Percentiles rank a stretch among this genome's conserved stretches.
Evolutionary conservation across 2,797 vertebrate species (phyloP).

Genomic region (Melanotaenia pygmaea): DNA sequence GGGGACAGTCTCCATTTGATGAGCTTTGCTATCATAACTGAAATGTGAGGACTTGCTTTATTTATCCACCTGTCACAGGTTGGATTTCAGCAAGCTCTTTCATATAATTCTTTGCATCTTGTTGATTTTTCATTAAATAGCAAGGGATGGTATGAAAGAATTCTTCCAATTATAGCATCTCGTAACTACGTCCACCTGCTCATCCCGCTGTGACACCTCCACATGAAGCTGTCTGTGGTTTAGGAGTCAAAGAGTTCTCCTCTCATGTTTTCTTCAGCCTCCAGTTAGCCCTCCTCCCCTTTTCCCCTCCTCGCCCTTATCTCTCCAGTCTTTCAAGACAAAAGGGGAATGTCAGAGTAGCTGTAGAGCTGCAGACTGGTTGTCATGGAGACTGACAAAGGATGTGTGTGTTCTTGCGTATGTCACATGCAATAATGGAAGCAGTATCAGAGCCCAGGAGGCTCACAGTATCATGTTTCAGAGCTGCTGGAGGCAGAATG

Average conservation of each 20-base stretch:
- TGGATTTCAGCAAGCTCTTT: conserved; percentile 49
- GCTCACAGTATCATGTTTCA: conserved; percentile 68
- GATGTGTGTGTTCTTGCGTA: conserved; percentile 46
- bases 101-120: conserved; percentile 50
- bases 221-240: conserved; percentile 45
- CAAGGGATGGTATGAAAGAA: conserved; percentile 17
- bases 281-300: conserved; percentile 59
- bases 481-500: conserved; percentile 63
- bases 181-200: conserved; percentile 5
- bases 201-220: conserved; percentile 28
- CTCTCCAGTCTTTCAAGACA: conserved; percentile 81
- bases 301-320: conserved; percentile 66
- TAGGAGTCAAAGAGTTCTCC: conserved; percentile 54
- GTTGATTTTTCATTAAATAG: conserved; percentile 13
- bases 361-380: conserved; percentile 80
- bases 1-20: conserved; percentile 44
- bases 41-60: conserved; percentile 49
- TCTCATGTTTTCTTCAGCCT: conserved; percentile 75
- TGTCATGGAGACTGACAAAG: conserved; percentile 87
- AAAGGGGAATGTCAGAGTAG: conserved; percentile 77
- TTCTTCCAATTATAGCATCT: conserved; percentile 54
- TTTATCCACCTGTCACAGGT: conserved; percentile 64
- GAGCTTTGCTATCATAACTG: conserved; percentile 50
- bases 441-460: conserved; percentile 63
- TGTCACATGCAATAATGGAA: conserved; percentile 69